Conservation (phyloP, 1,140 invertebrate species). For the Zelostemma sp. region DNA sequence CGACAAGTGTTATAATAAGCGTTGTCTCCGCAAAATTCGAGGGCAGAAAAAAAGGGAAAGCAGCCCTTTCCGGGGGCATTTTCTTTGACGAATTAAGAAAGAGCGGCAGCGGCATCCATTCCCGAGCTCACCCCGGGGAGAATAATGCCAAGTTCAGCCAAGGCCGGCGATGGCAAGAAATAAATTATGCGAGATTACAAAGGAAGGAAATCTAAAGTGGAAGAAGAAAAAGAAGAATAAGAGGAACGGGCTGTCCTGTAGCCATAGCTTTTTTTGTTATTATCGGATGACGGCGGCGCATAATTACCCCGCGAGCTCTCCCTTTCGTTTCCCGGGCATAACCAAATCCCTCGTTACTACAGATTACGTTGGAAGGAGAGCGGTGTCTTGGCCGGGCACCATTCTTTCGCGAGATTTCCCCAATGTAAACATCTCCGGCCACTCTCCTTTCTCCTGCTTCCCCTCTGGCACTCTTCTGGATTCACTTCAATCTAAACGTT, state of each 20-base stretch:
- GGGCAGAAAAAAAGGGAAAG: slow-evolving; percentile 40
- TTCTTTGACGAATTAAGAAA: slow-evolving; percentile 62
- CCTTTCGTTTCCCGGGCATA: slow-evolving; percentile 20
- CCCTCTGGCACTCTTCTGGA: slow-evolving; percentile 31
- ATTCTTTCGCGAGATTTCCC: slow-evolving; percentile 58
- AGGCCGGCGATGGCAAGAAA: slow-evolving; percentile 60
- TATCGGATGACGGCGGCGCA: slow-evolving; percentile 57
- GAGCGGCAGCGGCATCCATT: slow-evolving; percentile 38
- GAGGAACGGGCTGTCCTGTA: slow-evolving; percentile 27
- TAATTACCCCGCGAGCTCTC: slow-evolving; percentile 50
- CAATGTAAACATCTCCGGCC: slow-evolving; percentile 54
- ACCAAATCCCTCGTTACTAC: slow-evolving; percentile 44
- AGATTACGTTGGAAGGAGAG: slow-evolving; percentile 22
- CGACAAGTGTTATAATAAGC: slow-evolving; percentile 48
- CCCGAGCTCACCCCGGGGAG: slow-evolving; percentile 42
- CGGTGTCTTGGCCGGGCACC: slow-evolving; percentile 20
- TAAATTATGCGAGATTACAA: slow-evolving; percentile 68
- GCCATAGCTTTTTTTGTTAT: slow-evolving; percentile 55
- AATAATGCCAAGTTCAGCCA: slow-evolving; percentile 62
- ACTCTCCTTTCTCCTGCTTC: slow-evolving; percentile 28
- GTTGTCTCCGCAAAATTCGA: slow-evolving; percentile 34
- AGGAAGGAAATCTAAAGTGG: slow-evolving; percentile 50
- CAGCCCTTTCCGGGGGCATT: slow-evolving; percentile 48
- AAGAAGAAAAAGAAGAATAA: slow-evolving; percentile 13
- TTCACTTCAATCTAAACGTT: slow-evolving; percentile 36